Conservation (phyloP, 92 coral and sea anemone species). For the Pocillopora grandis region DNA sequence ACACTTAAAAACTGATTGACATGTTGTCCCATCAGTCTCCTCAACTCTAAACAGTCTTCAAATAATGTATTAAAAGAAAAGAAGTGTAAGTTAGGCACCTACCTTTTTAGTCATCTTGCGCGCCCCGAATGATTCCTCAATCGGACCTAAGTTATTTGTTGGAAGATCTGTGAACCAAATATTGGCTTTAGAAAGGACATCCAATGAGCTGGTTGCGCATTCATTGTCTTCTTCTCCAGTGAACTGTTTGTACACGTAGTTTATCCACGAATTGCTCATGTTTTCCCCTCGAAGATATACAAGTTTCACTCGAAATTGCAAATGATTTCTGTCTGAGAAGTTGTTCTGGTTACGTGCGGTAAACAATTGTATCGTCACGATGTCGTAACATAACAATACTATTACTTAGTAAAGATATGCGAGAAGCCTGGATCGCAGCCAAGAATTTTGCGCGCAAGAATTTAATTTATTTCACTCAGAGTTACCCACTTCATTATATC, state of each 20-base stretch:
- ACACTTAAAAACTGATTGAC: no score
- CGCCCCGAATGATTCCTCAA: slow-evolving; percentile 4
- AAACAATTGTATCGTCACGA: slow-evolving; percentile 14
- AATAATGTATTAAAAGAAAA: background rate
- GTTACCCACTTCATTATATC: no score
- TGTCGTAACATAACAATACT: background rate
- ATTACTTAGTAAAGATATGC: background rate
- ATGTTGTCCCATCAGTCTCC: no score
- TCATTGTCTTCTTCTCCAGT: slow-evolving; percentile 10
- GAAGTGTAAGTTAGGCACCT: background rate
- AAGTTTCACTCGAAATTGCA: slow-evolving; percentile 9
- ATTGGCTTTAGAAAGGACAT: slow-evolving; percentile 16
- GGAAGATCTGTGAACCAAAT: slow-evolving; percentile 23
- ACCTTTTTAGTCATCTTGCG: slow-evolving; percentile 13
- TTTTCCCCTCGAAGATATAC: background rate
- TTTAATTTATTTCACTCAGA: no score
- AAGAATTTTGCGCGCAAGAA: background rate
- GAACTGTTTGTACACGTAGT: slow-evolving; percentile 7
- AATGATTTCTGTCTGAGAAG: background rate
- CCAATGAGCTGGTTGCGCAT: background rate
- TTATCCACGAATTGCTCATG: slow-evolving; percentile 24
- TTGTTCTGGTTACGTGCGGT: slow-evolving; percentile 6
- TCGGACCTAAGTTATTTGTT: slow-evolving; percentile 32
- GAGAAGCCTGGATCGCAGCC: background rate
- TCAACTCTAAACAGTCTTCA: no score